phyloP scores from a whole-genome alignment of 2,888 invertebrate species.

The Pseudoips prasinana region DNA sequence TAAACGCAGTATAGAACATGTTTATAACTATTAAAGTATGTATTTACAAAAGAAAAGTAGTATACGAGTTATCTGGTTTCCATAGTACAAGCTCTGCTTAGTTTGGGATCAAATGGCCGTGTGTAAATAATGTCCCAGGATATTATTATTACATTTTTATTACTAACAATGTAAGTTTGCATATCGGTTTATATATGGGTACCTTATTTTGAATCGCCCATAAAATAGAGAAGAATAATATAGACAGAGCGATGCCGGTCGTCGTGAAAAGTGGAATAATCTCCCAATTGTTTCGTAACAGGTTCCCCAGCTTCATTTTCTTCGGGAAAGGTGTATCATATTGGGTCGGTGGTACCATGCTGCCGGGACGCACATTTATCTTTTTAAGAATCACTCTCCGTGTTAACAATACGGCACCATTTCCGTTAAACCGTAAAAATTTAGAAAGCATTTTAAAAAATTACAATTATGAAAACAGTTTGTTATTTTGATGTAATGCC shows the following conservation, averaged over 20 bases:
- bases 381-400: slow-evolving; percentile 16
- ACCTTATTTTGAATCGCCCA: slow-evolving; percentile 58
- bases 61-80: too few species aligned
- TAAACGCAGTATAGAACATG: too few species aligned
- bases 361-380: slow-evolving; percentile 15
- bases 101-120: too few species aligned
- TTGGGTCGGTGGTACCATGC: slow-evolving; percentile 53
- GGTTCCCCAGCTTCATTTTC: slow-evolving; percentile 42
- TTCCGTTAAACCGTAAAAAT: slow-evolving; percentile 35
- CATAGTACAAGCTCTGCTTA: too few species aligned
- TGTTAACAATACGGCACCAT: slow-evolving; percentile 17
- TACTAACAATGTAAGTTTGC: too few species aligned
- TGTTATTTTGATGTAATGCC: too few species aligned
- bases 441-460: slow-evolving; percentile 47
- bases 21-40: too few species aligned
- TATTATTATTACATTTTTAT: too few species aligned
- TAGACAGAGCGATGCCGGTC: slow-evolving; percentile 31
- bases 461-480: too few species aligned
- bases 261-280: slow-evolving; percentile 52
- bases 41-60: too few species aligned
- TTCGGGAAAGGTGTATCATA: slow-evolving; percentile 53
- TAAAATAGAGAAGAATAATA: slow-evolving; percentile 36
- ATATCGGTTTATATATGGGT: too few species aligned
- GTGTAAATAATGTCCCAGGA: too few species aligned
- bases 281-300: slow-evolving; percentile 56